These are phyloP conservation scores for Gnathonemus echidnorhynchus DNA, from an alignment of 2,113 vertebrate species.

Conservation along the genomic window DNA sequence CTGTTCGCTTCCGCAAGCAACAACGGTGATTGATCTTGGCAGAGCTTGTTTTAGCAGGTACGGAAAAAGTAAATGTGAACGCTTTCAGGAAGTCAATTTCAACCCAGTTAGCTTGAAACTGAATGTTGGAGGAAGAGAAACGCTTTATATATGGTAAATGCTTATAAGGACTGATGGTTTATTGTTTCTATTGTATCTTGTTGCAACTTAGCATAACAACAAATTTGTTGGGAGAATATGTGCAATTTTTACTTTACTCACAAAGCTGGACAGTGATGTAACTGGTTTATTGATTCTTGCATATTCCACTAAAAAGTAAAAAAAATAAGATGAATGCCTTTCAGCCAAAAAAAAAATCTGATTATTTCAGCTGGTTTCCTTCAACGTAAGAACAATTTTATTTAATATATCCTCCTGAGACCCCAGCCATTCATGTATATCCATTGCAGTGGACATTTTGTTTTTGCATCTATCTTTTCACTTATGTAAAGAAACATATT, in stretches of 20 bases:
- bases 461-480: too few relatives aligned
- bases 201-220: neutral
- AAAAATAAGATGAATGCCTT: neutral
- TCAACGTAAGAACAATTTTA: neutral
- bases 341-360: neutral
- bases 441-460: too few relatives aligned
- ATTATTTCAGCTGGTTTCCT: neutral
- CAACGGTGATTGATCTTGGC: neutral
- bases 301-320: neutral
- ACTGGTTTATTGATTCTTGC: neutral
- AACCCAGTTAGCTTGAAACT: neutral
- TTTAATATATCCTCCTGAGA: neutral
- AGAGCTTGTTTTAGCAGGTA: neutral
- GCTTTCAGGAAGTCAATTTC: neutral
- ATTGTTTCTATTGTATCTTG: neutral
- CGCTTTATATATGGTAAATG: neutral
- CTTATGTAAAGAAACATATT: too few relatives aligned
- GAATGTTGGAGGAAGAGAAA: neutral
- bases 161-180: neutral
- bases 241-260: neutral
- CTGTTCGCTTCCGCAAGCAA: neutral
- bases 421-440: too few relatives aligned
- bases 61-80: neutral
- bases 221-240: neutral
- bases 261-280: neutral